A percentile compares a stretch with the other conserved stretches of the same genome.
phyloP scores from a whole-genome alignment of 2,113 vertebrate species.

The Todiramphus saurophagus region DNA sequence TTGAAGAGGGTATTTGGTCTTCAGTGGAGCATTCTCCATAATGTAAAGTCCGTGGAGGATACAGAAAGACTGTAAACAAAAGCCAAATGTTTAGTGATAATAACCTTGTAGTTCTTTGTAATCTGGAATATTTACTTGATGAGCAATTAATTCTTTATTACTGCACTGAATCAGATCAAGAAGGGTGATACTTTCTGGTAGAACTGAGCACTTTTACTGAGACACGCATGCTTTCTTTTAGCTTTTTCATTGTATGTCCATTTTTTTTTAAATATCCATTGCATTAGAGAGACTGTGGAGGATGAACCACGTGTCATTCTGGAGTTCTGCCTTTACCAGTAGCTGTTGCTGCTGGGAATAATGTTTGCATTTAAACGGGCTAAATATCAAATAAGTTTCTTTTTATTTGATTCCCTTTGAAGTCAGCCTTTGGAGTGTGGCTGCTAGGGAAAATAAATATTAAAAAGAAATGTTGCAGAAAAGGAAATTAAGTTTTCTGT shows the following conservation, averaged over 20 bases:
- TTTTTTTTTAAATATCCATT: neutral
- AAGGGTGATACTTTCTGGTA: neutral
- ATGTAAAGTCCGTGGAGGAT: neutral
- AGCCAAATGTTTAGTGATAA: neutral
- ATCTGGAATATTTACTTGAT: neutral
- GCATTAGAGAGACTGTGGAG: neutral
- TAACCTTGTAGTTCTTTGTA: neutral
- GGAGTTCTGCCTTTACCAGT: neutral
- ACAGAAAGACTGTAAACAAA: neutral
- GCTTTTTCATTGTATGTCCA: neutral
- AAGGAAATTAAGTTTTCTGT: constrained; percentile 10
- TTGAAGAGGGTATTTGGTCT: neutral
- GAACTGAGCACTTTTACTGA: neutral
- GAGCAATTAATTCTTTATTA: neutral
- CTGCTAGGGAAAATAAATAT: constrained; percentile 6
- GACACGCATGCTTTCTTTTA: neutral
- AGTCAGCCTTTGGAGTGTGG: neutral
- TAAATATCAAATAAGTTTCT: constrained; percentile 3
- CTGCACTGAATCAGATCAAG: neutral
- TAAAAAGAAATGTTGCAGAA: neutral
- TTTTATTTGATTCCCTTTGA: neutral
- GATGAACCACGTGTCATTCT: neutral
- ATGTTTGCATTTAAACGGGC: neutral
- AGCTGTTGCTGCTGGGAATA: neutral
- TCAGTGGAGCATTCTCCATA: neutral